These are phyloP conservation scores for Apamea epomidion DNA, from an alignment of 2,888 invertebrate species.

Conservation along the genomic window DNA sequence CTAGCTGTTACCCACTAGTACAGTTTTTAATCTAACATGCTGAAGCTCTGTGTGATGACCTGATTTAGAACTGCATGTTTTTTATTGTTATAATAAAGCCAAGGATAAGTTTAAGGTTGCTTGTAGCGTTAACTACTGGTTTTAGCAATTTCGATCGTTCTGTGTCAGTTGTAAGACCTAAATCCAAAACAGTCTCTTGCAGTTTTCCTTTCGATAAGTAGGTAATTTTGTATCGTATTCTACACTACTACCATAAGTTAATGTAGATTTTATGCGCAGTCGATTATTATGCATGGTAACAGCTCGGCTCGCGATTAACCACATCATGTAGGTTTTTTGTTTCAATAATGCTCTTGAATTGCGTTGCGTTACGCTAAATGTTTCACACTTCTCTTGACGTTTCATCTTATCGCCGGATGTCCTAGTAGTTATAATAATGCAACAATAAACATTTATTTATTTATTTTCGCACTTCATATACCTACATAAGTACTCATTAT, in stretches of 20 bases:
- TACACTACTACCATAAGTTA: background rate
- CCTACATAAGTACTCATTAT: background rate
- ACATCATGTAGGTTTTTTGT: slow-evolving; percentile 4
- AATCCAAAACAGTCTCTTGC: background rate
- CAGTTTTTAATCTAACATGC: background rate
- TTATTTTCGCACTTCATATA: slow-evolving; percentile 3
- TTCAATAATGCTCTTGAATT: background rate
- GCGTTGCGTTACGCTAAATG: background rate
- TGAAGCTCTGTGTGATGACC: background rate
- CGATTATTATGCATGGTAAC: slow-evolving; percentile 9
- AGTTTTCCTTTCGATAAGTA: background rate
- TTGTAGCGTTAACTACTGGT: background rate
- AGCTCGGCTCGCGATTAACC: slow-evolving; percentile 1
- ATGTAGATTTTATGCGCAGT: slow-evolving; percentile 34
- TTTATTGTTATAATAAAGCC: background rate
- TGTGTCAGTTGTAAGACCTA: background rate
- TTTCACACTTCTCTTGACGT: background rate
- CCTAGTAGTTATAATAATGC: background rate
- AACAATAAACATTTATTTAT: slow-evolving; percentile 4
- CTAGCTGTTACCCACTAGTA: background rate
- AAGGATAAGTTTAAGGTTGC: background rate
- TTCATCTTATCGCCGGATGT: slow-evolving; percentile 37
- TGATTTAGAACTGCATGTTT: background rate
- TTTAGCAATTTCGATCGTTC: background rate
- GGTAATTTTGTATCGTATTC: background rate